Conservation (phyloP, 2,797 vertebrate genomes). For the Lagocephalus sceleratus region DNA sequence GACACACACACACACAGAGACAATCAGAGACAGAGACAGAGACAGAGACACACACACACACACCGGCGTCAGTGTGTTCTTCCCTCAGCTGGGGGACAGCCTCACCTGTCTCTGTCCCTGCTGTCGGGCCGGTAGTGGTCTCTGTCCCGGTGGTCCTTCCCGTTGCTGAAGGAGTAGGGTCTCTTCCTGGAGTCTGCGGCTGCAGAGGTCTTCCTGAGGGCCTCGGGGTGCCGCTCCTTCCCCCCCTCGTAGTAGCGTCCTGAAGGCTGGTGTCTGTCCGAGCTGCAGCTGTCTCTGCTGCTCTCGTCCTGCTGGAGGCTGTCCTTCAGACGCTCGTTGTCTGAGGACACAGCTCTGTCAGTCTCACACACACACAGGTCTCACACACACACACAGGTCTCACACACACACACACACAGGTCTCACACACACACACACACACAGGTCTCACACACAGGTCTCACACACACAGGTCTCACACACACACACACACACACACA, state of each 20-base stretch:
- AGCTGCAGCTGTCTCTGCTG: slow-evolving; percentile 95
- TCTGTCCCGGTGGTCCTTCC: slow-evolving; percentile 92
- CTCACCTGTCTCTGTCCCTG: slow-evolving; percentile 64
- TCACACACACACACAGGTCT: not conserved
- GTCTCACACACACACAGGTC: fast-evolving
- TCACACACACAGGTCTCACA: too few species aligned
- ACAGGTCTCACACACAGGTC: not conserved
- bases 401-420: not conserved
- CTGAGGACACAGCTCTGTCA: slow-evolving; percentile 55
- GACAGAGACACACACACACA: not conserved
- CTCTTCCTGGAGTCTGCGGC: slow-evolving; percentile 81
- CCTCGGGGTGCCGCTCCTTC: slow-evolving; percentile 86
- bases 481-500: not conserved
- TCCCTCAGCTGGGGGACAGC: not conserved
- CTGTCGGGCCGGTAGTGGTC: slow-evolving; percentile 74
- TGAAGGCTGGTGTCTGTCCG: slow-evolving; percentile 84
- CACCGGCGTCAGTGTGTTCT: not conserved
- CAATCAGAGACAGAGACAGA: too few species aligned
- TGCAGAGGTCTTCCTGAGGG: slow-evolving; percentile 79
- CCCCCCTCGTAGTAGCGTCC: slow-evolving; percentile 85
- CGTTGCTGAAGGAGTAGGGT: slow-evolving; percentile 93
- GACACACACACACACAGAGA: not conserved
- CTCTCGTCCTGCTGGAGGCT: slow-evolving; percentile 92
- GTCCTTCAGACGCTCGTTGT: slow-evolving; percentile 90
- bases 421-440: not conserved